Percentiles rank a stretch among this genome's conserved stretches.
These are phyloP conservation scores for Calyptommatus sinebrachiatus DNA, from an alignment of 2,113 vertebrate genomes.

Conservation along the genomic window DNA sequence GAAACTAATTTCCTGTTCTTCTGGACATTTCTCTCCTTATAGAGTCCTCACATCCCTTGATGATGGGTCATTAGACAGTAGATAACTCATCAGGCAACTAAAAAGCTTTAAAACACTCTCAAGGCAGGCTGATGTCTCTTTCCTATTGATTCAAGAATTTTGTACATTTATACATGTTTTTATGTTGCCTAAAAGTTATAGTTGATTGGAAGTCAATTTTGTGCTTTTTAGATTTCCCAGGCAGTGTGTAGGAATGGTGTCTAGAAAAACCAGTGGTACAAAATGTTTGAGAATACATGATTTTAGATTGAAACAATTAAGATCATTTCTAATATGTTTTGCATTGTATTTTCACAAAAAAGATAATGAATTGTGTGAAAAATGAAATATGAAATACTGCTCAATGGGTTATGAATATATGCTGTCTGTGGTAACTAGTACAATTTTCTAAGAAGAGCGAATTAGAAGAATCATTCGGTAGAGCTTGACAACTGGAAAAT, in stretches of 20 bases:
- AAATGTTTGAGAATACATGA: background rate
- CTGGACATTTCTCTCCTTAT: background rate
- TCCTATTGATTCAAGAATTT: background rate
- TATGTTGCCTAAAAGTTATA: background rate
- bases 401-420: background rate
- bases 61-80: background rate
- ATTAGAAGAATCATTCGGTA: too few species aligned
- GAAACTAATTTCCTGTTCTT: rapidly evolving
- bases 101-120: background rate
- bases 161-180: background rate
- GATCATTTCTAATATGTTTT: background rate
- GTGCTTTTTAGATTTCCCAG: background rate
- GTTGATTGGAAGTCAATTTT: background rate
- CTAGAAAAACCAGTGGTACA: background rate
- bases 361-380: background rate
- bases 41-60: background rate
- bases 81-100: background rate
- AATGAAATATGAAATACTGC: background rate
- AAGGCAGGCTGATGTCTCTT: background rate
- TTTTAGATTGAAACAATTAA: background rate
- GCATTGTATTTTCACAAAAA: background rate
- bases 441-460: background rate
- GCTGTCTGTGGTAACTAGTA: background rate
- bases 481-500: too few species aligned
- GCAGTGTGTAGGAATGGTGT: background rate